Evolutionary conservation across 1,140 invertebrate species (phyloP).

Genomic region (Zaprionus davidi): DNA sequence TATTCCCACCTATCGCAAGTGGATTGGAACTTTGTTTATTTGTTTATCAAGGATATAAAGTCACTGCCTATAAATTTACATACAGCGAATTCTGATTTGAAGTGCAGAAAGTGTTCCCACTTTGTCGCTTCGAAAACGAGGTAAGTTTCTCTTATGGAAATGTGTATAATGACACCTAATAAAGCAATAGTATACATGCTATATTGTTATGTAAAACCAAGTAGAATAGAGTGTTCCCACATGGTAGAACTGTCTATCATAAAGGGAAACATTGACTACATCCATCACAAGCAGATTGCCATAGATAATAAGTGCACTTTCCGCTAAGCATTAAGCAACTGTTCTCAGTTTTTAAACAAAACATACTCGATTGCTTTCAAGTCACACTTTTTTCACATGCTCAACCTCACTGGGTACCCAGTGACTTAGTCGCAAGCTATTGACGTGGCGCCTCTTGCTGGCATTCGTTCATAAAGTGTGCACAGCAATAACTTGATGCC

Average conservation of each 20-base stretch:
- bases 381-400: not conserved
- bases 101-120: not conserved
- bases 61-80: no score
- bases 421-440: not conserved
- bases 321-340: not conserved
- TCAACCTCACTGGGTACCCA: no score
- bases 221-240: no score
- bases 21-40: no score
- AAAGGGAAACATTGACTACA: no score
- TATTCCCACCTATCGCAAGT: no score
- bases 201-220: not conserved
- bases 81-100: no score
- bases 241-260: no score
- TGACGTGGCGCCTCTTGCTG: not conserved
- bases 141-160: not conserved
- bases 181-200: not conserved
- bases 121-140: not conserved
- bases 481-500: slow-evolving; percentile 7
- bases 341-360: not conserved
- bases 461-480: slow-evolving; percentile 14
- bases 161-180: not conserved
- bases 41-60: no score
- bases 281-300: no score
- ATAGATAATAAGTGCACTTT: not conserved
- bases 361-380: not conserved